Evolutionary conservation across 2,113 vertebrate genomes (phyloP).

Genomic region (Pitta sordida): DNA sequence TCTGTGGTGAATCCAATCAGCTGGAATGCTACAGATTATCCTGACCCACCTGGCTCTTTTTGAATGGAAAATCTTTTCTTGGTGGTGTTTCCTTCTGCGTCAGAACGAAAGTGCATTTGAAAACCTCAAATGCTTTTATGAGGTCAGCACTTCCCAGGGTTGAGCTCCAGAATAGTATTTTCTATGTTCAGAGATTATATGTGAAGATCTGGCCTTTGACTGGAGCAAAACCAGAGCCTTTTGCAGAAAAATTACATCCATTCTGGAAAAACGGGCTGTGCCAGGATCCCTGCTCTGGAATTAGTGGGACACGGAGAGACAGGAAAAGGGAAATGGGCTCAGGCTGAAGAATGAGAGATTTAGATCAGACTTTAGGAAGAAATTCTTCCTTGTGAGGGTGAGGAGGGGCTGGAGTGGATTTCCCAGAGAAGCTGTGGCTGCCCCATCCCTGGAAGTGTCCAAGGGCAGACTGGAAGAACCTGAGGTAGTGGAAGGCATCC

Average conservation of each 20-base stretch:
- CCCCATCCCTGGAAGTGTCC: not conserved
- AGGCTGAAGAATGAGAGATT: not conserved
- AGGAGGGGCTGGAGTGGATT: rapidly evolving
- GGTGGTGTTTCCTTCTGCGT: not conserved
- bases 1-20: not conserved
- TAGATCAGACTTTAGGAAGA: not conserved
- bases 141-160: not conserved
- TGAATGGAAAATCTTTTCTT: not conserved
- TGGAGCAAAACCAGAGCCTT: not conserved
- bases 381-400: not conserved
- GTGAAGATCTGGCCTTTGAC: not conserved
- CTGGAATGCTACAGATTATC: not conserved
- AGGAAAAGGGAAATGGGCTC: not conserved
- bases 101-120: not conserved
- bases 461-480: not conserved
- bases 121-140: not conserved
- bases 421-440: not conserved
- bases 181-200: not conserved
- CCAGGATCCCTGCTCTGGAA: too few relatives aligned
- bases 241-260: rapidly evolving
- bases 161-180: not conserved
- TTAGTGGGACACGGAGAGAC: rapidly evolving
- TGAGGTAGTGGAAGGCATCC: rapidly evolving
- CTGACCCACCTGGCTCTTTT: not conserved
- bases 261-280: not conserved